These are phyloP conservation scores for Copsychus sechellarum DNA, from an alignment of 2,113 vertebrate genomes.

Conservation along the genomic window DNA sequence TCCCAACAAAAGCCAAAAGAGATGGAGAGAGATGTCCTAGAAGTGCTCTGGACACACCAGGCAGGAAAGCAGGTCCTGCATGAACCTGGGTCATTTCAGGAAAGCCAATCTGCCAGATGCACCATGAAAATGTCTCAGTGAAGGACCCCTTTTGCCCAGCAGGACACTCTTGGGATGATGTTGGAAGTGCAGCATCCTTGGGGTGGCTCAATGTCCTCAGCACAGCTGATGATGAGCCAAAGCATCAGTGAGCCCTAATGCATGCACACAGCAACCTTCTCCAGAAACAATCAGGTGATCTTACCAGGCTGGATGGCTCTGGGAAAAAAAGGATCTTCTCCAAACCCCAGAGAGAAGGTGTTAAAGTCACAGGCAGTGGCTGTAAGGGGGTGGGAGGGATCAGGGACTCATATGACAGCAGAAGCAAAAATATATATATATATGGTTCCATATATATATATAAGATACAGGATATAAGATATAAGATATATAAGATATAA, in stretches of 20 bases:
- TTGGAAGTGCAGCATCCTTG: neutral
- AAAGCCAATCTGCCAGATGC: neutral
- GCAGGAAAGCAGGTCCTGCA: neutral
- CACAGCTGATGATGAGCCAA: rapidly evolving
- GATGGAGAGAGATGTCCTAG: too few species aligned
- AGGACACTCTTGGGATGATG: neutral
- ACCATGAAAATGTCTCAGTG: neutral
- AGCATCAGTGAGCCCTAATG: neutral
- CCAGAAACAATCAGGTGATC: neutral
- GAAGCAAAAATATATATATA: neutral
- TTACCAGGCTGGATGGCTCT: neutral
- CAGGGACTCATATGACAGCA: neutral
- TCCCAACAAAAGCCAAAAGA: neutral
- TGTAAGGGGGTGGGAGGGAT: neutral
- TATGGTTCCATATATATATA: too few species aligned
- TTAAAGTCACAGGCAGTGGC: neutral
- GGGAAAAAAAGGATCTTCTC: neutral
- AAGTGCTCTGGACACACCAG: neutral
- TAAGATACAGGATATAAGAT: too few species aligned
- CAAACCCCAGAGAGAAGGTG: neutral
- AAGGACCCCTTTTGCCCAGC: neutral
- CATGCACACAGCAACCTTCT: neutral
- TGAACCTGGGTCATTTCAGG: neutral
- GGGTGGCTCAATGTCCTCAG: neutral
- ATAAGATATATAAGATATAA: too few species aligned